phyloP scores from a whole-genome alignment of 2,113 vertebrate genomes.

The Poeciliopsis retropinna region DNA sequence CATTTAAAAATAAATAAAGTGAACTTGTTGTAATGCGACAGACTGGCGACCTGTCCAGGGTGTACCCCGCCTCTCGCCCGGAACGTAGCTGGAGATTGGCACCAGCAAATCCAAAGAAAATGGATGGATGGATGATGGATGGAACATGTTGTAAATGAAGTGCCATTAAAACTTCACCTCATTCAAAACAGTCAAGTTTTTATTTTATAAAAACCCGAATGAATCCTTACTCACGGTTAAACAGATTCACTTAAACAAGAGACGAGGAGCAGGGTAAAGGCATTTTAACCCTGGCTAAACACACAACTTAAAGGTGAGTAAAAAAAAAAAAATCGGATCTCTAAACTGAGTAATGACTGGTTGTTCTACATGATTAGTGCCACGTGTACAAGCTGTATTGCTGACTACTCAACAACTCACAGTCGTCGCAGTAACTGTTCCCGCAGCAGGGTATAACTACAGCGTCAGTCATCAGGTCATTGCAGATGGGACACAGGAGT shows the following conservation, averaged over 20 bases:
- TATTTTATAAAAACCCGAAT: neutral
- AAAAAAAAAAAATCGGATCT: too few relatives aligned
- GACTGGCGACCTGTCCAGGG: too few relatives aligned
- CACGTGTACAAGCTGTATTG: neutral
- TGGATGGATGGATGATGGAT: too few relatives aligned
- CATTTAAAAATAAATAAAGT: too few relatives aligned
- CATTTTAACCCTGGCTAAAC: too few relatives aligned
- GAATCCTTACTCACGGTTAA: neutral
- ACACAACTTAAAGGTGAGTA: too few relatives aligned
- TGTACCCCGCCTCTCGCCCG: too few relatives aligned
- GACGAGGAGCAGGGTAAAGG: neutral
- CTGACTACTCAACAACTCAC: slow-evolving; percentile 80
- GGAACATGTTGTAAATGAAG: too few relatives aligned
- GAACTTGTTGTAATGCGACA: too few relatives aligned
- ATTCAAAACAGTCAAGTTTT: neutral
- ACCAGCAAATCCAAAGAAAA: too few relatives aligned
- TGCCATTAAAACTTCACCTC: too few relatives aligned
- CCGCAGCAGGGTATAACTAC: slow-evolving; percentile 99
- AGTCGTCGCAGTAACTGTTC: slow-evolving; percentile 98
- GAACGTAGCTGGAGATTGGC: too few relatives aligned
- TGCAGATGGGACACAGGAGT: slow-evolving; percentile 95
- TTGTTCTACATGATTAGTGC: neutral
- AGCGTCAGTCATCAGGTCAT: slow-evolving; percentile 96
- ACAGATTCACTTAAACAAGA: neutral
- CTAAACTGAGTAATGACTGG: neutral